Conservation (phyloP, 2,797 vertebrate species). For the Siniperca obscura region DNA sequence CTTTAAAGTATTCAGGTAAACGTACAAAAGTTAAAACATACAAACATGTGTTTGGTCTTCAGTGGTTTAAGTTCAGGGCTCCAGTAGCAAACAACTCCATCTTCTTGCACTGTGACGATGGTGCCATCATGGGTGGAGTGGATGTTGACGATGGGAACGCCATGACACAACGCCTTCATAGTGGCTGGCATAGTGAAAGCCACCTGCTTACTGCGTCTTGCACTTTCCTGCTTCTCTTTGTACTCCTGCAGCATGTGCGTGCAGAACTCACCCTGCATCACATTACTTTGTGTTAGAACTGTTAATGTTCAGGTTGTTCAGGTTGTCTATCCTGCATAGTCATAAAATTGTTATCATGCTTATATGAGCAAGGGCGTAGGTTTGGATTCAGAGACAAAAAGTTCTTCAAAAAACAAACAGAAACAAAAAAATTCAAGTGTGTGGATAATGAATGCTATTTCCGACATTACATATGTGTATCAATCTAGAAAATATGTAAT, state of each 20-base stretch:
- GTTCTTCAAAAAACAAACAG: neutral
- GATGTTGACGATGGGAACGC: slow-evolving; percentile 79
- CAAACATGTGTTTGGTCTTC: slow-evolving; percentile 87
- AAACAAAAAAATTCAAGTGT: neutral
- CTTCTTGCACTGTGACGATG: slow-evolving; percentile 85
- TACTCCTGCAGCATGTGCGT: slow-evolving; percentile 85
- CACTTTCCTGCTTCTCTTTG: slow-evolving; percentile 78
- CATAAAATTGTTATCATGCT: neutral
- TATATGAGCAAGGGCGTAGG: neutral
- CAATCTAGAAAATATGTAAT: neutral
- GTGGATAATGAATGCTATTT: neutral
- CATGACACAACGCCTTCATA: slow-evolving; percentile 61
- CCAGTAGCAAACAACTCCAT: slow-evolving; percentile 86
- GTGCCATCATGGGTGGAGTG: slow-evolving; percentile 76
- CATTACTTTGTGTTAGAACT: slow-evolving; percentile 13
- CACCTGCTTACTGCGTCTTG: slow-evolving; percentile 74
- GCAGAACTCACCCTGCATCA: slow-evolving; percentile 85
- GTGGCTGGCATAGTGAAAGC: slow-evolving; percentile 83
- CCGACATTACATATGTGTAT: neutral
- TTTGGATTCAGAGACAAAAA: neutral
- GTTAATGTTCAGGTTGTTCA: neutral
- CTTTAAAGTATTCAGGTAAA: neutral
- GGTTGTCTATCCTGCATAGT: neutral
- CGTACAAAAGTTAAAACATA: slow-evolving; percentile 72
- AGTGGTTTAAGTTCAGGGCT: slow-evolving; percentile 85